Evolutionary conservation across 2,888 invertebrate species (phyloP), one percentile per base, ranked within the genome.

Genomic region (Unio pictorum): DNA sequence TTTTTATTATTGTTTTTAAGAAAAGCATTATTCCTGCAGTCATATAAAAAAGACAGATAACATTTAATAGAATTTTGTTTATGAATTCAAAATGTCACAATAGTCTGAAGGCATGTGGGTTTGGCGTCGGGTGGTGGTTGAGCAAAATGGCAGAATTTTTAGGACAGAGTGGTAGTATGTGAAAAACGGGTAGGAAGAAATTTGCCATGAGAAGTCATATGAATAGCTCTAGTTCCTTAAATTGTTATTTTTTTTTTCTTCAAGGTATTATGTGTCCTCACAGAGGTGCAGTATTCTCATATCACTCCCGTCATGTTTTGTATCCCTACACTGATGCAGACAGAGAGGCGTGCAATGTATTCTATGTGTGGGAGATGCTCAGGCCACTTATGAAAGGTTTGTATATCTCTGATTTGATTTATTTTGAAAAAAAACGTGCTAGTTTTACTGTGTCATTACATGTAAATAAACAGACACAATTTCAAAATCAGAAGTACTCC

Each of bases 311-410:
- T n/a, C 89, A 89, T 69, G 68, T 80, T 15, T 71, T 76, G 55
- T 90, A 84, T 74, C 90, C 90, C 1, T 91, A 90, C 75, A 66
- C 60, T 5, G 78, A 80, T 11, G 84, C 83, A 28, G 90, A 90
- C 45, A 82, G 88, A 60, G 91, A 90, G 67, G 90, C 90, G 15
- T 88, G 87, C 71, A 91, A 91, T 78, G 88, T 91, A 17, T 91
- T 91, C 84, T 91, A 91, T 79, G 88, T 89, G 2, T 91, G 91
- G 91, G 91, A 91, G 79, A 81, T 91, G 82, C 78, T 91, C 26
- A 72, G 91, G 68, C 91, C 91, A 61, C 81, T 91, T 6, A 72
- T 90, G 3, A 88, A 89, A 84, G 91, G 90, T 87, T 75, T 28
- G 61, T 26, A 66, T 15, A n/a, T 28, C 30, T 30, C 34, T 34